Evolutionary conservation across 2,797 vertebrate genomes (phyloP), one percentile per base, ranked within the genome.

Genomic region (Champsocephalus gunnari): DNA sequence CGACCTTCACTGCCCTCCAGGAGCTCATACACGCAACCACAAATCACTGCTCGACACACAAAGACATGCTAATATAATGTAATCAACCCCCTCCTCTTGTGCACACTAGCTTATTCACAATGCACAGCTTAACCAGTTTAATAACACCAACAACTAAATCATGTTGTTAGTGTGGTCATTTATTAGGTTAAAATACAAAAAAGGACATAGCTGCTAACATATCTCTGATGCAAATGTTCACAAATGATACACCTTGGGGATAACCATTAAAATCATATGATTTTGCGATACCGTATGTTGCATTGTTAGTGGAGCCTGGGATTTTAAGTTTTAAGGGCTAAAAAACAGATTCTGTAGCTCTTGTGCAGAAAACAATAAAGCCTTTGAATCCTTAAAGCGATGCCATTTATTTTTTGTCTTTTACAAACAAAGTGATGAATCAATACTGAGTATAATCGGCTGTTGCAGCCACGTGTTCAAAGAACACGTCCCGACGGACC

Each of bases 1-100:
- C 9, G 54, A 72, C 70, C 66, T 86, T 74, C 59, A 79, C 49
- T 66, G 54, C 44, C 54, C 65, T 73, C 5, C 24, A 63, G 59
- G 38, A 53, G 49, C 51, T 47, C 49, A 48, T 6, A 77, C 34
- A 77, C 57, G 62, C 21, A 34, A 16, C 21, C 11, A 24, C 34
- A 73, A 73, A 59, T 76, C 45, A 49, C 47, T 50, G 38, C 45
- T 51, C n/a, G 34, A 67, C 45, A 51, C n/a, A 63, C 38, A 69
- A 47, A 56, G 53, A 67, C 28, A 21, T 28, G 12, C 34, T 8
- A 38, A 38, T 45, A 19, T 38, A 43, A 21, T 6, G 44, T 55
- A 41, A 63, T 55, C 14, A 68, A 47, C 16, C 38, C 11, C 4
- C 12, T 19, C n/a, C 14, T 43, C 8, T 45, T 10, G 12, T 1